Base-by-base conservation (phyloP, 1,140 invertebrate genomes). In the Spodoptera frugiperda region DNA sequence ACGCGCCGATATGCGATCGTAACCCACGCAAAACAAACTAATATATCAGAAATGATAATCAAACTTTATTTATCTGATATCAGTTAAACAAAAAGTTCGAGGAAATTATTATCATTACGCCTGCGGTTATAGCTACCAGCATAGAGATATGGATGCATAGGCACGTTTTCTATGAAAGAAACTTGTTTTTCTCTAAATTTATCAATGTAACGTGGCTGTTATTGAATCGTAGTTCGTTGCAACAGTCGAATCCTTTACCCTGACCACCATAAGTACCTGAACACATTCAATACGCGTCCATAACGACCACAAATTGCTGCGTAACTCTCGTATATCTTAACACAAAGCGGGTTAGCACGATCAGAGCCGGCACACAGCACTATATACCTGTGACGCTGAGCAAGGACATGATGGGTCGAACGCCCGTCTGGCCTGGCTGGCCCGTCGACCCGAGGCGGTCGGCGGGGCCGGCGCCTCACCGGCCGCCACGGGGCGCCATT, bases 381-480 rank as follows among this genome's bases (percentile, higher is more conserved):
- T 78, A 82, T 61, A 54, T 85, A 94, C 94, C 94, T 94, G 94
- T 94, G 87, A 94, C 94, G 92, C 94, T 94, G 87, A 94, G 94
- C 88, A 94, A 92, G 87, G 93, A 94, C 93, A 94, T 94, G 93
- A 82, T 92, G 93, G 87, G 85, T 84, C 88, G 83, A 78, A 79
- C 82, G 90, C 82, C 83, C 87, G 82, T 82, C 83, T 80, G 85
- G 87, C 82, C 88, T 83, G 86, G 85, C 87, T 87, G 89, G 88
- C 89, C 90, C 91, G 89, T 92, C 91, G 88, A 91, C 89, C 87
- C 91, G 88, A 84, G 87, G 88, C 89, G 91, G 91, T 93, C 90
- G 90, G 90, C 91, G 88, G 89, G 89, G 88, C 91, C 88, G 88
- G 85, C 86, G 88, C 90, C 90, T 92, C 87, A 93, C 90, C 89